A percentile compares a stretch with the other conserved stretches of the same genome.
Evolutionary conservation across 2,113 vertebrate species (phyloP).

Genomic region (Ammospiza caudacuta): DNA sequence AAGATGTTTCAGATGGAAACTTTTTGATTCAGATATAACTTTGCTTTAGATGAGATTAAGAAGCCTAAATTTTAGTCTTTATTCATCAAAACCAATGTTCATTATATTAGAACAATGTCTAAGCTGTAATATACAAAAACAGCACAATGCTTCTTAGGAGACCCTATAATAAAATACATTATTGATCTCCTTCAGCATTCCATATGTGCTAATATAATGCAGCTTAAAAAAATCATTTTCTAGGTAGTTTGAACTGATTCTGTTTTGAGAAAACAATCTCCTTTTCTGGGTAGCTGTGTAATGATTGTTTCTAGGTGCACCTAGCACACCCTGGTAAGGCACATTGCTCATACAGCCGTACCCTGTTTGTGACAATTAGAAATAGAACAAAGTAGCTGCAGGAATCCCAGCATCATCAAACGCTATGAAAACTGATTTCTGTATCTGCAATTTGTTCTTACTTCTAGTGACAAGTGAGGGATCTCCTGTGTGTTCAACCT

Average conservation of each 20-base stretch:
- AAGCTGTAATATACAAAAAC: slow-evolving; percentile 32
- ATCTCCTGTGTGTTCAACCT: not conserved
- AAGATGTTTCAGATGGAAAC: not conserved
- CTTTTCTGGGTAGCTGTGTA: not conserved
- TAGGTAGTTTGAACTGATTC: not conserved
- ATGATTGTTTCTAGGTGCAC: not conserved
- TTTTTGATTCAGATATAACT: not conserved
- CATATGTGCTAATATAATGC: not conserved
- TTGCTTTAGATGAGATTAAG: slow-evolving; percentile 36
- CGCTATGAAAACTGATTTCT: not conserved
- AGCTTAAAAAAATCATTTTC: slow-evolving; percentile 11
- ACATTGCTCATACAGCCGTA: not conserved
- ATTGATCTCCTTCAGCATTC: slow-evolving; percentile 9
- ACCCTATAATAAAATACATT: slow-evolving; percentile 30
- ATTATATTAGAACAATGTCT: slow-evolving; percentile 23
- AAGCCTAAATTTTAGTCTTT: slow-evolving; percentile 20
- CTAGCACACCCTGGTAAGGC: not conserved
- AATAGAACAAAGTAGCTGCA: not conserved
- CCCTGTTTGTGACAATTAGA: not conserved
- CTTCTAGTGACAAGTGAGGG: not conserved
- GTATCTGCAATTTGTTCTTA: not conserved
- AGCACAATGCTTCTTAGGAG: not conserved
- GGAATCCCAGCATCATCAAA: not conserved
- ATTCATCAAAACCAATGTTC: slow-evolving; percentile 1
- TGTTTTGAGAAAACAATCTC: slow-evolving; percentile 21